Conservation (phyloP, 2,797 vertebrate genomes). For the Etheostoma nigrum region DNA sequence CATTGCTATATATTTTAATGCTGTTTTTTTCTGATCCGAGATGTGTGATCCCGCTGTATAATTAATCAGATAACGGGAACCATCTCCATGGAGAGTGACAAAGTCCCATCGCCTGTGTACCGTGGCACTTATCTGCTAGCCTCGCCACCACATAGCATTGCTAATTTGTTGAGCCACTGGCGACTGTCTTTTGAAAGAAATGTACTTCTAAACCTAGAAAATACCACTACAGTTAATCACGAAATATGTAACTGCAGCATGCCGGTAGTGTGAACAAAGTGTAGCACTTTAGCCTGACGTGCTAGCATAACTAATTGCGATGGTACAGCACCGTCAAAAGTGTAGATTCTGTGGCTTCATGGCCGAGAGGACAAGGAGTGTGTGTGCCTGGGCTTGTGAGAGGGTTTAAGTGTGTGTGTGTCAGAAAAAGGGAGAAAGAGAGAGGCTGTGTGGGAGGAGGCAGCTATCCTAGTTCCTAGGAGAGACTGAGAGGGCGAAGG, state of each 20-base stretch:
- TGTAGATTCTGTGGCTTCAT: slow-evolving; percentile 38
- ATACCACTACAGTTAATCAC: slow-evolving; percentile 47
- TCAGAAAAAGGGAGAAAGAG: slow-evolving; percentile 47
- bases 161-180: slow-evolving; percentile 81
- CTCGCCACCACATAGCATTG: slow-evolving; percentile 64
- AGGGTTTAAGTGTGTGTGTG: slow-evolving; percentile 33
- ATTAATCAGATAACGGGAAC: slow-evolving; percentile 73
- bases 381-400: slow-evolving; percentile 26
- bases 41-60: slow-evolving; percentile 49
- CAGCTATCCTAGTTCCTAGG: slow-evolving; percentile 73
- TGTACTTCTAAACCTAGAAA: slow-evolving; percentile 36
- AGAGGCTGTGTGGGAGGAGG: slow-evolving; percentile 79
- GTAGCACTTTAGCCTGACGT: slow-evolving; percentile 19
- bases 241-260: slow-evolving; percentile 37
- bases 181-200: slow-evolving; percentile 32
- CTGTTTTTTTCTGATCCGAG: slow-evolving; percentile 43
- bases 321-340: slow-evolving; percentile 29
- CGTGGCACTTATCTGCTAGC: slow-evolving; percentile 58
- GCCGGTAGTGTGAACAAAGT: slow-evolving; percentile 25
- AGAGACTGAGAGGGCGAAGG: slow-evolving; percentile 79
- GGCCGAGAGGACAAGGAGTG: slow-evolving; percentile 35
- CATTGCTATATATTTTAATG: slow-evolving; percentile 60
- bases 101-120: slow-evolving; percentile 58
- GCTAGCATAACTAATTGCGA: slow-evolving; percentile 41
- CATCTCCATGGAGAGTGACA: slow-evolving; percentile 60